phyloP scores from a whole-genome alignment of 2,113 vertebrate genomes.

The Podarcis raffonei region DNA sequence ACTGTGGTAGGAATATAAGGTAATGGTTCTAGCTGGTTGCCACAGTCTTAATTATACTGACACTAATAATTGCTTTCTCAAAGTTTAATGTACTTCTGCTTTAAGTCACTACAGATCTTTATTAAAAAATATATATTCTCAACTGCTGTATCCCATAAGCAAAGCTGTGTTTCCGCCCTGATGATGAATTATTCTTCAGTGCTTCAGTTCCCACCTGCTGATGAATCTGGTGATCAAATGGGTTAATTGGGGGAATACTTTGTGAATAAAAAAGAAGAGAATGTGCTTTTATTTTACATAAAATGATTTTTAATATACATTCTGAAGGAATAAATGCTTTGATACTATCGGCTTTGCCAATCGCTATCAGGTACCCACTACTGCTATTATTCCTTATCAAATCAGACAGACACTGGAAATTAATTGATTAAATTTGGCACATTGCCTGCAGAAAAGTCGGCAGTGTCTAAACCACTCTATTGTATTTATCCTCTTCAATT shows the following conservation, averaged over 20 bases:
- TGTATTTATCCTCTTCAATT: slow-evolving; percentile 47
- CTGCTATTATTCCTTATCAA: slow-evolving; percentile 46
- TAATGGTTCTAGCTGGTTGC: slow-evolving; percentile 17
- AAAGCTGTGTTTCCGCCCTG: background rate
- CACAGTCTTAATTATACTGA: slow-evolving; percentile 17
- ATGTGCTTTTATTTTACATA: slow-evolving; percentile 11
- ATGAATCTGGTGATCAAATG: background rate
- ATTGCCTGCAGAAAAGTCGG: slow-evolving; percentile 44
- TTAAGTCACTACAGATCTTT: background rate
- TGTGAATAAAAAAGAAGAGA: background rate
- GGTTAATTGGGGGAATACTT: slow-evolving; percentile 6
- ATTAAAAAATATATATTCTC: background rate
- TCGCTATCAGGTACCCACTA: slow-evolving; percentile 14
- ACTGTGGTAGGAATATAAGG: background rate
- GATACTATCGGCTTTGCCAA: background rate
- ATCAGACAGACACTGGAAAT: slow-evolving; percentile 53
- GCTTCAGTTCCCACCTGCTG: slow-evolving; percentile 13
- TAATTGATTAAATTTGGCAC: slow-evolving; percentile 52
- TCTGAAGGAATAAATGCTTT: slow-evolving; percentile 10
- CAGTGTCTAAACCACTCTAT: slow-evolving; percentile 37
- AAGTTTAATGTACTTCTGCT: slow-evolving; percentile 8
- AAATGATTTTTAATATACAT: background rate
- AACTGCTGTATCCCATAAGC: background rate
- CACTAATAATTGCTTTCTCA: slow-evolving; percentile 5
- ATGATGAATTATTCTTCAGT: background rate